Base-by-base conservation (phyloP, 2,888 invertebrate species). In the Encarsia formosa region DNA sequence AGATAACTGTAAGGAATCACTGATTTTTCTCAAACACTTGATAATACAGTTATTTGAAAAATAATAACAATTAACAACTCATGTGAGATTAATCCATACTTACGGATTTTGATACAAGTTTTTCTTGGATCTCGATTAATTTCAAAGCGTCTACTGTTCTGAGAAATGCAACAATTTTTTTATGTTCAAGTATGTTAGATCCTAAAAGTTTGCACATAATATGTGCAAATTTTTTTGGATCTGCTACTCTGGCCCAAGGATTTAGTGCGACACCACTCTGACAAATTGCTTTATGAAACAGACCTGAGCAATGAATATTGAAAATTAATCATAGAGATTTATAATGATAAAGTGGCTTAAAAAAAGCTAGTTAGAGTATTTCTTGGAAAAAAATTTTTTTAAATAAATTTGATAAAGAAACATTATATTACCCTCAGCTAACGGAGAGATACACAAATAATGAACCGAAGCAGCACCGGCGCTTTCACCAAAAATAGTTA, bases 271-370 rank as follows among this genome's bases (percentile, higher is more conserved):
- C 56, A 6, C 69, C 70, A 42, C 71, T 71, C 49, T 70, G 70
- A 1, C 54, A n/a, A 41, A 71, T 71, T 1, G 62, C 68, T 48
- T 66, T 71, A 45, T 71, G 69, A 42, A 65, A 70, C 29, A 71
- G 57, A 31, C 69, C 71, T 71, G 44, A 16, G n/a, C n/a, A n/a
- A n/a, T n/a, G n/a, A n/a, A n/a, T n/a, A n/a, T n/a, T n/a, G n/a
- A n/a, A n/a, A n/a, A n/a, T n/a, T n/a, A n/a, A n/a, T n/a, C n/a
- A n/a, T n/a, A n/a, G n/a, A n/a, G n/a, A n/a, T n/a, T n/a, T n/a
- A n/a, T n/a, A 50, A 42, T 32, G 18, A 18, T n/a, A n/a, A n/a
- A n/a, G n/a, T n/a, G n/a, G n/a, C n/a, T n/a, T n/a, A n/a, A n/a
- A n/a, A n/a, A n/a, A n/a, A n/a, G n/a, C n/a, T n/a, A n/a, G n/a